Percentiles rank a stretch among this genome's conserved stretches.
Evolutionary conservation across 30 jellyfish, hydroid and myxozoan genomes (phyloP).

Genomic region (Nemopilema nomurai): DNA sequence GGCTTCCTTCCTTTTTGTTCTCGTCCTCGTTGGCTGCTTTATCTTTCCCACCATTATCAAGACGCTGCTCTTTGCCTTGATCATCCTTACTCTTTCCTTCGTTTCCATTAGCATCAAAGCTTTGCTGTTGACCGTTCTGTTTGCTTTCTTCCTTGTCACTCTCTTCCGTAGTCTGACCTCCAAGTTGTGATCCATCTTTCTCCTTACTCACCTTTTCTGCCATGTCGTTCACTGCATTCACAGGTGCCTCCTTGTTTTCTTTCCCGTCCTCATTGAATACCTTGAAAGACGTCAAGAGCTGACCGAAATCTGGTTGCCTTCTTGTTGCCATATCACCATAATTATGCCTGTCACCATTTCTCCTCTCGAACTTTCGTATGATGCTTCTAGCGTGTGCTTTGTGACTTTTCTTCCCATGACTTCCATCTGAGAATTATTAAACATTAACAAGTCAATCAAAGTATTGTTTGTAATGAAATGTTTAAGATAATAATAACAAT

Average conservation of each 20-base stretch:
- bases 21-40: background rate
- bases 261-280: background rate
- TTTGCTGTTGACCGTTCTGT: background rate
- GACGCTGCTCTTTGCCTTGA: too few species aligned
- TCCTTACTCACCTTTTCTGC: conserved; percentile 5
- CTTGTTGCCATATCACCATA: background rate
- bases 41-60: background rate
- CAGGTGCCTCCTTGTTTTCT: conserved; percentile 2
- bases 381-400: conserved; percentile 11
- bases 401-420: background rate
- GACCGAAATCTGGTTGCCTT: conserved; percentile 18
- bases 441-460: too few species aligned
- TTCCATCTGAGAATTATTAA: background rate
- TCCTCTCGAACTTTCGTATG: conserved; percentile 3
- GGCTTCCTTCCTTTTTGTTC: background rate
- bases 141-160: conserved; percentile 2
- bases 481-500: too few species aligned
- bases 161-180: background rate
- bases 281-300: conserved; percentile 26
- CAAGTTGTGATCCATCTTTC: conserved; percentile 1
- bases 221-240: conserved; percentile 28
- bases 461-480: too few species aligned
- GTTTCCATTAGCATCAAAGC: background rate
- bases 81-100: background rate
- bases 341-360: background rate